Base-by-base conservation (phyloP, 2,797 vertebrate species). In the Phrynocephalus vlangalii region DNA sequence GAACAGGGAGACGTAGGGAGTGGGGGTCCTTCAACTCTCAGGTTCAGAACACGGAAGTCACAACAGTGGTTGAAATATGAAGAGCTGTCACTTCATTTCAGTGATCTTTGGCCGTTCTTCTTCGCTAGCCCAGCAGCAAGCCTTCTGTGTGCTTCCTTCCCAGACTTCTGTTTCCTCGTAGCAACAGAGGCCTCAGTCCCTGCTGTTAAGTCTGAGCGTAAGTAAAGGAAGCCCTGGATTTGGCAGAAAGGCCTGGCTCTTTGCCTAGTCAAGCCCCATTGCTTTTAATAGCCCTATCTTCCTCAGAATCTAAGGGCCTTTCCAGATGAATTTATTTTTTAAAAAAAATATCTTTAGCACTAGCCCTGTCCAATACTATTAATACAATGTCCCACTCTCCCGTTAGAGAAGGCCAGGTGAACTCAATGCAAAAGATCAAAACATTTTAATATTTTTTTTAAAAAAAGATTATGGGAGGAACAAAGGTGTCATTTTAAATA, bases 1-100 rank as follows among this genome's bases (percentile, higher is more conserved):
- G 92, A 96, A 94, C 50, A 89, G 86, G 84, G 76, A 86, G 86
- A 90, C 38, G 44, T 44, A 83, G 70, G 16, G 75, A n/a, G 16
- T 38, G 28, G 79, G 67, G 82, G 83, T 87, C 85, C 79, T 87
- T 86, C 76, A 26, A 38, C 80, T 90, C 87, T 84, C 30, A 63
- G 28, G 52, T 83, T 94, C 92, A 90, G 92, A 92, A 92, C 88
- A 82, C 30, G 76, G 48, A 87, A 87, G 22, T 28, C 48, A 13
- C 50, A 77, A 52, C 18, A 50, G 81, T 80, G 84, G 83, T 91
- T 92, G 3, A 28, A 86, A 71, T 52, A 78, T 56, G 24, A 73
- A 73, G 83, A 24, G 18, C 82, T 86, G 30, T 66, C 66, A 88
- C 18, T 67, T 83, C 84, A 80, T 38, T 91, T 89, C 77, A 86